These are phyloP conservation scores for Phataginus tricuspis DNA, from an alignment of 2,797 vertebrate species.

Conservation along the genomic window DNA sequence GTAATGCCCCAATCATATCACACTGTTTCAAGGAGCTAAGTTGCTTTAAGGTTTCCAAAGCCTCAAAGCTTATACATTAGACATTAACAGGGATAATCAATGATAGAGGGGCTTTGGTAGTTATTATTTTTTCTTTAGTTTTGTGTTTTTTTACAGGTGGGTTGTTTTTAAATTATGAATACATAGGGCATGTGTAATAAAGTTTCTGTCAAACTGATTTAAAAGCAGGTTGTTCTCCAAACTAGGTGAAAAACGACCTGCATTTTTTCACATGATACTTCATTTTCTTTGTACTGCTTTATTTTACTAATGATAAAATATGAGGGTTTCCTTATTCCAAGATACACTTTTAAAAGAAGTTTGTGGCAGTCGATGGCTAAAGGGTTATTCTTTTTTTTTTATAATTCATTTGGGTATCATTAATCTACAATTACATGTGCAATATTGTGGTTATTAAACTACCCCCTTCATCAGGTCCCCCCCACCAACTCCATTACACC, in stretches of 20 bases:
- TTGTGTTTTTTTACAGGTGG: not conserved
- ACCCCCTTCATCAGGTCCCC: too few relatives aligned
- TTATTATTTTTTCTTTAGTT: not conserved
- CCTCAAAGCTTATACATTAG: not conserved
- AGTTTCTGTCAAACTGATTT: not conserved
- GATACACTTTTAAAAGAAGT: not conserved
- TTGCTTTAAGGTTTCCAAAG: not conserved
- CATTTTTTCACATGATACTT: not conserved
- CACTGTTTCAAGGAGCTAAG: not conserved
- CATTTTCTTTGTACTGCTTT: not conserved
- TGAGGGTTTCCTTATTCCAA: not conserved
- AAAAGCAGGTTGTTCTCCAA: not conserved
- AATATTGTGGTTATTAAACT: too few relatives aligned
- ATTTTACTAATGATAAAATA: conserved; percentile 8
- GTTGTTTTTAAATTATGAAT: not conserved
- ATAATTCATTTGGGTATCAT: too few relatives aligned
- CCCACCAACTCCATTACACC: too few relatives aligned
- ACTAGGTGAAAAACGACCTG: not conserved
- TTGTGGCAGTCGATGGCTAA: not conserved
- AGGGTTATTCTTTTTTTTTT: not conserved
- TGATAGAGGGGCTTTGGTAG: not conserved
- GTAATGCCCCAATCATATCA: not conserved
- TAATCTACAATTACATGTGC: too few relatives aligned
- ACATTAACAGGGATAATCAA: not conserved
- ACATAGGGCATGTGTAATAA: not conserved